These are phyloP conservation scores for Abscondita cerata DNA, from an alignment of 2,888 invertebrate species.

Conservation along the genomic window DNA sequence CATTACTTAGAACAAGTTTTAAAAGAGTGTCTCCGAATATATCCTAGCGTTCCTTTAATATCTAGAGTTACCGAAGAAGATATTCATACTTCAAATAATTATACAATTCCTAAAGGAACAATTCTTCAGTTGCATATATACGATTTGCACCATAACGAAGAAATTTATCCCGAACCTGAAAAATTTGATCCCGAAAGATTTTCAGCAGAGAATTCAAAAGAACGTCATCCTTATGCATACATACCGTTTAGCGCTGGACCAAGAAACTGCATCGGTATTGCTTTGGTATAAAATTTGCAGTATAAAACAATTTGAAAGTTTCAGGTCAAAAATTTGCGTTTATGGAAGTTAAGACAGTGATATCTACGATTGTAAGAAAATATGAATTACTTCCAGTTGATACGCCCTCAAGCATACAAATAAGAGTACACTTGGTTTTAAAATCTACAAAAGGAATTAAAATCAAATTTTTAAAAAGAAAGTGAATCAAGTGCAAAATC, in stretches of 20 bases:
- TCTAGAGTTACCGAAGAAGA: slow-evolving; percentile 57
- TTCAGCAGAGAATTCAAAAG: neutral
- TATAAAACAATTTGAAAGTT: neutral
- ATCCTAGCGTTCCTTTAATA: slow-evolving; percentile 72
- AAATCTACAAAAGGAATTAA: neutral
- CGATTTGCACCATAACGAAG: neutral
- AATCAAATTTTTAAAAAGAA: neutral
- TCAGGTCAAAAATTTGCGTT: neutral
- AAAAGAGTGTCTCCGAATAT: slow-evolving; percentile 69
- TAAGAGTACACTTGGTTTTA: neutral
- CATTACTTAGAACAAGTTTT: slow-evolving; percentile 70
- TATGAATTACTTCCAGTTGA: neutral
- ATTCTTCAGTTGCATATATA: neutral
- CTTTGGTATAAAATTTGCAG: neutral
- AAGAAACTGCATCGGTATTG: neutral
- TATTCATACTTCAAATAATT: slow-evolving; percentile 42
- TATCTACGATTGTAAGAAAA: neutral
- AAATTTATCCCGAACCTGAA: neutral
- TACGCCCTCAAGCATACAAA: neutral
- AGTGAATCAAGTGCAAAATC: too few relatives aligned
- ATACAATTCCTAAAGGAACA: slow-evolving; percentile 47
- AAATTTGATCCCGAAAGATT: slow-evolving; percentile 7
- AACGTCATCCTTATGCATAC: neutral
- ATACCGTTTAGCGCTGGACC: slow-evolving; percentile 4
- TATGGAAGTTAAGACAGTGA: neutral